Evolutionary conservation across 2,113 vertebrate genomes (phyloP).

Genomic region (Corydoras maculifer): DNA sequence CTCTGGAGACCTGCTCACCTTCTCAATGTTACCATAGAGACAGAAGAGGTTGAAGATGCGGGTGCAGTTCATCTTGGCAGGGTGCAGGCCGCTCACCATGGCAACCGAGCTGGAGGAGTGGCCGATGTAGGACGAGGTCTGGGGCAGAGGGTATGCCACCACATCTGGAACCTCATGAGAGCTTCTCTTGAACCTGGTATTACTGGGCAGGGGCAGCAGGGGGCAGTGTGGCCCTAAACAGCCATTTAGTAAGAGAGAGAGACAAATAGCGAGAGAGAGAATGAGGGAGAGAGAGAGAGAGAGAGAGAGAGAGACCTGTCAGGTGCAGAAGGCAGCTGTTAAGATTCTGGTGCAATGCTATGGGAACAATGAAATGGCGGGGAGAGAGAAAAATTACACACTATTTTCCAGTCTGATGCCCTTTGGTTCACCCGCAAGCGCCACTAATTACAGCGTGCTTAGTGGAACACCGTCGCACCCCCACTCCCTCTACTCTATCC

Average conservation of each 20-base stretch:
- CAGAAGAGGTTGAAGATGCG: slow-evolving; percentile 97
- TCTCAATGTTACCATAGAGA: slow-evolving; percentile 96
- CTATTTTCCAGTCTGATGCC: slow-evolving; percentile 40
- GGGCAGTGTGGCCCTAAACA: slow-evolving; percentile 79
- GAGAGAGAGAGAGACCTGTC: slow-evolving; percentile 5
- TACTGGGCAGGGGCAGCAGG: slow-evolving; percentile 79
- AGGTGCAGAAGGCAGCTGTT: slow-evolving; percentile 19
- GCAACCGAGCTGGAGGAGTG: slow-evolving; percentile 84
- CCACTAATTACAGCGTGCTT: slow-evolving; percentile 34
- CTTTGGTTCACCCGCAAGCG: slow-evolving; percentile 22
- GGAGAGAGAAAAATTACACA: slow-evolving; percentile 33
- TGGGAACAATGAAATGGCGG: slow-evolving; percentile 4
- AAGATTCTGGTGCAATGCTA: slow-evolving; percentile 20
- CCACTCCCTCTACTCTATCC: neutral
- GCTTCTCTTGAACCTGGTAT: slow-evolving; percentile 81
- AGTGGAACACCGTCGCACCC: slow-evolving; percentile 19
- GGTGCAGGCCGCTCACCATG: slow-evolving; percentile 93
- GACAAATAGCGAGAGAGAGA: neutral
- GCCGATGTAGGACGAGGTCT: slow-evolving; percentile 83
- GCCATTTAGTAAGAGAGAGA: neutral
- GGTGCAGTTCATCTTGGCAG: slow-evolving; percentile 93
- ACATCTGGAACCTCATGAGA: slow-evolving; percentile 88
- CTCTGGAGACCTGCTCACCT: slow-evolving; percentile 67
- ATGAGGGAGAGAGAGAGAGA: slow-evolving; percentile 1
- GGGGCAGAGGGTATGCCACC: slow-evolving; percentile 87